Conservation (phyloP, 2,797 vertebrate genomes). For the Fistularia tabacaria region DNA sequence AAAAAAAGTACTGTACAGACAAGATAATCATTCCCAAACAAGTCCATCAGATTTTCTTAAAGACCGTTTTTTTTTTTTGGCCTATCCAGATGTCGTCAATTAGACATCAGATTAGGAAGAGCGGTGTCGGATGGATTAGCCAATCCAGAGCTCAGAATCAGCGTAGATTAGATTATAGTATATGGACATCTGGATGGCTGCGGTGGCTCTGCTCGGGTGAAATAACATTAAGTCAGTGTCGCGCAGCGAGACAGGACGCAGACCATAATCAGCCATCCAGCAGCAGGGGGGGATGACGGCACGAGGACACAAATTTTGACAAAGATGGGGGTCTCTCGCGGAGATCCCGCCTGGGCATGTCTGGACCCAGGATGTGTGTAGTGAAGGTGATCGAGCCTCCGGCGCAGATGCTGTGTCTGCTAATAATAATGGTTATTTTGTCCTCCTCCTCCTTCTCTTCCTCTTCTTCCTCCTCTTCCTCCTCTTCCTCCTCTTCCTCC, state of each 20-base stretch:
- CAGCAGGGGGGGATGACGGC: constrained; percentile 48
- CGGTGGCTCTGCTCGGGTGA: constrained; percentile 55
- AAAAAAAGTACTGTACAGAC: constrained; percentile 48
- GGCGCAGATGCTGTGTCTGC: constrained; percentile 57
- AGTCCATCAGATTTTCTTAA: constrained; percentile 56
- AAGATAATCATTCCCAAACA: constrained; percentile 55
- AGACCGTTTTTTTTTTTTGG: constrained; percentile 21
- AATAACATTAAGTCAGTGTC: constrained; percentile 69
- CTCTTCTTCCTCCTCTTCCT: constrained; percentile 39
- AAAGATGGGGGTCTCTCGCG: not conserved
- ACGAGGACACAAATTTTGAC: constrained; percentile 50
- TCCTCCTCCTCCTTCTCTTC: no score
- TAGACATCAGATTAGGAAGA: constrained; percentile 65
- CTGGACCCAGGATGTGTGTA: constrained; percentile 1
- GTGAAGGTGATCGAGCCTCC: constrained; percentile 63
- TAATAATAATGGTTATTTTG: constrained; percentile 67
- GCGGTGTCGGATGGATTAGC: constrained; percentile 72
- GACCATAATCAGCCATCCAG: constrained; percentile 58
- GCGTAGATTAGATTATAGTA: constrained; percentile 73
- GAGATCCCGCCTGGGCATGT: constrained; percentile 2
- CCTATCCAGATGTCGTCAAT: constrained; percentile 66
- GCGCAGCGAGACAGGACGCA: constrained; percentile 58
- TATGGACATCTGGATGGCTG: constrained; percentile 68
- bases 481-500: constrained; percentile 39
- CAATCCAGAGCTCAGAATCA: constrained; percentile 60